phyloP scores from a whole-genome alignment of 2,888 invertebrate species.

The Ametastegia equiseti region DNA sequence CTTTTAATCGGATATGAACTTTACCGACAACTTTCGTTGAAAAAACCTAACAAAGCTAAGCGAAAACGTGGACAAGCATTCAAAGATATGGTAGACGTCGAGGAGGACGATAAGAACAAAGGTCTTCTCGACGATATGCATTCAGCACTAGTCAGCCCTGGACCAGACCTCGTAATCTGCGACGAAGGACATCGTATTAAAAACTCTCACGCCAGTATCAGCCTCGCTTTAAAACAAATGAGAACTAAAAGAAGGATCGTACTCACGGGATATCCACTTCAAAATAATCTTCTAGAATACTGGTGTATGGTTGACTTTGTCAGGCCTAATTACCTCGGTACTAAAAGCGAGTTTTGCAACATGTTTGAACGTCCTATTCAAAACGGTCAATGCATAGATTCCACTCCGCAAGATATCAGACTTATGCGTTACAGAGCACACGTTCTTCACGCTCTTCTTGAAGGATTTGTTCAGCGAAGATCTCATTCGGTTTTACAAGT shows the following conservation, averaged over 20 bases:
- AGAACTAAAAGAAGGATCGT: conserved; percentile 96
- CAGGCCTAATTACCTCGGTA: conserved; percentile 97
- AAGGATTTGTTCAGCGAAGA: conserved; percentile 97
- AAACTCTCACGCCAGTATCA: conserved; percentile 98
- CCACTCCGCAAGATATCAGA: conserved; percentile 94
- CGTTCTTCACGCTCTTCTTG: conserved; percentile 94
- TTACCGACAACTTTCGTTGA: conserved; percentile 92
- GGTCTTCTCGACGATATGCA: conserved; percentile 91
- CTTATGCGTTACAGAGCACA: conserved; percentile 97
- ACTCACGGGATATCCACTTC: conserved; percentile 97
- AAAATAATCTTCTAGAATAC: conserved; percentile 97
- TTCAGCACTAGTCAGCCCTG: conserved; percentile 90
- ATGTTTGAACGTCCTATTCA: conserved; percentile 99
- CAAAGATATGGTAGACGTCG: conserved; percentile 76
- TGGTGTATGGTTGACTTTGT: conserved; percentile 99
- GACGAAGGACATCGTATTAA: conserved; percentile 99
- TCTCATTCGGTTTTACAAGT: conserved; percentile 95
- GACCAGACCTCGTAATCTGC: conserved; percentile 96
- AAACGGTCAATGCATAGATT: conserved; percentile 98
- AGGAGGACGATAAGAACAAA: conserved; percentile 82
- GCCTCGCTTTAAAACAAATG: conserved; percentile 96
- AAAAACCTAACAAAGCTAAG: conserved; percentile 83
- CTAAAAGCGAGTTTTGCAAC: conserved; percentile 97
- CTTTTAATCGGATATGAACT: conserved; percentile 98
- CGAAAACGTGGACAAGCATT: conserved; percentile 77